Conservation (phyloP, 2,113 vertebrate species). For the Camelus dromedarius region DNA sequence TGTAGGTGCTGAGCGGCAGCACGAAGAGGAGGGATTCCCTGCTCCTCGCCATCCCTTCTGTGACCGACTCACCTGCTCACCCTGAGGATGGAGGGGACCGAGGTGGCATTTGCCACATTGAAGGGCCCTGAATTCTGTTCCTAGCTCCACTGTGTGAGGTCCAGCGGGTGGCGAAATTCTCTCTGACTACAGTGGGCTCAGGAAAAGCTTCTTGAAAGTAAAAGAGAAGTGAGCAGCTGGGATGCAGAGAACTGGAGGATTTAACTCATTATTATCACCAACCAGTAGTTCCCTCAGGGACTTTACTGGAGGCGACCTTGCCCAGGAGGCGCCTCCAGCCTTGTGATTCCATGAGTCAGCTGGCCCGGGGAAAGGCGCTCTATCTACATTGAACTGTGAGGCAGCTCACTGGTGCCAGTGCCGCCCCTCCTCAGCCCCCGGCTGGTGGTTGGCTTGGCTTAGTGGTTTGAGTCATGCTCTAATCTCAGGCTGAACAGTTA, state of each 20-base stretch:
- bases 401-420: background rate
- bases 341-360: background rate
- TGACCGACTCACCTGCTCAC: background rate
- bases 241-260: background rate
- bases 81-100: background rate
- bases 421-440: rapidly evolving
- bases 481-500: background rate
- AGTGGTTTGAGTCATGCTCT: background rate
- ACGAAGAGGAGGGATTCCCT: background rate
- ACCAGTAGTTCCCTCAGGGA: background rate
- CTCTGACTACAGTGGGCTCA: background rate
- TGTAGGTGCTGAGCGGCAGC: background rate
- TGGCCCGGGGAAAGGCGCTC: background rate
- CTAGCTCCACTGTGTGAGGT: background rate
- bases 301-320: background rate
- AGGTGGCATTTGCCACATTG: background rate
- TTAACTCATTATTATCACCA: background rate
- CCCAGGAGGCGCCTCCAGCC: rapidly evolving
- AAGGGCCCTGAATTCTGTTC: background rate
- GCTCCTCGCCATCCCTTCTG: background rate
- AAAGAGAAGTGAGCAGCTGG: background rate
- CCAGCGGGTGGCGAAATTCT: background rate
- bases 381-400: background rate
- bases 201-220: background rate
- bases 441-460: too few species aligned